Conservation (phyloP, 2,888 invertebrate genomes). For the Drosophila longiperda region DNA sequence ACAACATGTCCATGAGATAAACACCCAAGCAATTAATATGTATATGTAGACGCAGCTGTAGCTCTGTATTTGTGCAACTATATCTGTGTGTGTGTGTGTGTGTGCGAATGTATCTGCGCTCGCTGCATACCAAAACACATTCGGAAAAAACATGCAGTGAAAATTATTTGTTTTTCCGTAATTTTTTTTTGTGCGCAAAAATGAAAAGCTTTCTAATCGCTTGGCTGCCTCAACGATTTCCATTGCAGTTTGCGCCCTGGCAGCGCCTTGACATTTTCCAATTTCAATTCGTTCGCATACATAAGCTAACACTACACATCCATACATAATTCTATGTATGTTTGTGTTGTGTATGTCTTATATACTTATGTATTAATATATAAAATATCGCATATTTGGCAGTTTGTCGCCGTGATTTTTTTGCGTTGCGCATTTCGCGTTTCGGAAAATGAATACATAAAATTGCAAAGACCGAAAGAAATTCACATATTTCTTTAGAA, state of each 20-base stretch:
- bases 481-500: constrained; percentile 48
- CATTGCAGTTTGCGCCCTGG: constrained; percentile 72
- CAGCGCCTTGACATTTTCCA: constrained; percentile 74
- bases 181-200: constrained; percentile 59
- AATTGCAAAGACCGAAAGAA: constrained; percentile 12
- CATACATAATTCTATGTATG: constrained; percentile 13
- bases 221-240: constrained; percentile 58
- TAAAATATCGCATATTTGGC: constrained; percentile 63
- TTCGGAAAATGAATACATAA: constrained; percentile 64
- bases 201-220: constrained; percentile 78
- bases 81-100: not conserved
- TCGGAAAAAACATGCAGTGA: constrained; percentile 38
- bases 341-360: not conserved
- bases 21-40: constrained; percentile 43
- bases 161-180: constrained; percentile 72
- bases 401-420: constrained; percentile 63
- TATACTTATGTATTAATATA: constrained; percentile 22
- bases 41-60: constrained; percentile 35
- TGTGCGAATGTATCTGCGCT: constrained; percentile 13
- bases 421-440: constrained; percentile 68
- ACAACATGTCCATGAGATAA: constrained; percentile 24
- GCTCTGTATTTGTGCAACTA: constrained; percentile 28
- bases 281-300: constrained; percentile 45
- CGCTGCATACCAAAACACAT: constrained; percentile 23
- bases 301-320: constrained; percentile 19